Evolutionary conservation across 23 tunicate species (phyloP), one percentile per base, ranked within the genome.

Genomic region (Clavelina lepadiformis): DNA sequence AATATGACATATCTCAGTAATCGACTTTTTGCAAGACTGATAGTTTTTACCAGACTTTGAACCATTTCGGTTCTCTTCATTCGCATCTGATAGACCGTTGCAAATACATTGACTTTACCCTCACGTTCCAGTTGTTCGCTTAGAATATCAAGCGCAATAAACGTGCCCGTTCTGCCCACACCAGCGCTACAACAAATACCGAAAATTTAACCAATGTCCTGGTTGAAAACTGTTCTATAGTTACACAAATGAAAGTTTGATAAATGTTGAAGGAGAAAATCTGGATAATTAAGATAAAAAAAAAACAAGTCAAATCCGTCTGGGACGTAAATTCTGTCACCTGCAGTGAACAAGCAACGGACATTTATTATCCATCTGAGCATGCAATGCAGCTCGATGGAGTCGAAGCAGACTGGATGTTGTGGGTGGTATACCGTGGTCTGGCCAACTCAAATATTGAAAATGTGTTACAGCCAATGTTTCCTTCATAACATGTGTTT

Each of bases 301-400:
- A n/a, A n/a, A n/a, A n/a, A n/a, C n/a, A n/a, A n/a, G n/a, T n/a
- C n/a, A n/a, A n/a, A n/a, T n/a, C n/a, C n/a, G n/a, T n/a, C n/a
- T n/a, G n/a, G n/a, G n/a, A n/a, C n/a, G n/a, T n/a, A 44, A 44
- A 44, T 44, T 37, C 19, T 4, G n/a, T 28, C 4, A 67, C 73
- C 73, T 67, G 73, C 73, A 67, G 36, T 67, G 73, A 20, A 67
- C 58, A 8, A 67, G 34, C 57, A 67, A 46, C 18, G 73, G 73
- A 35, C 58, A 21, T 19, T 36, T 22, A 28, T 28, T 28, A 45
- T 24, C 28, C 7, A 45, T 34, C 21, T 49, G 58, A 37, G 69
- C 69, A 67, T 4, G 3, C 27, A 41, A 46, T 21, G 58, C 73
- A 26, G 59, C 73, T 26, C 47, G 5, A 28, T 67, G 28, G 11